Conservation (phyloP, 2,113 vertebrate genomes). For the Ceratotherium simum region DNA sequence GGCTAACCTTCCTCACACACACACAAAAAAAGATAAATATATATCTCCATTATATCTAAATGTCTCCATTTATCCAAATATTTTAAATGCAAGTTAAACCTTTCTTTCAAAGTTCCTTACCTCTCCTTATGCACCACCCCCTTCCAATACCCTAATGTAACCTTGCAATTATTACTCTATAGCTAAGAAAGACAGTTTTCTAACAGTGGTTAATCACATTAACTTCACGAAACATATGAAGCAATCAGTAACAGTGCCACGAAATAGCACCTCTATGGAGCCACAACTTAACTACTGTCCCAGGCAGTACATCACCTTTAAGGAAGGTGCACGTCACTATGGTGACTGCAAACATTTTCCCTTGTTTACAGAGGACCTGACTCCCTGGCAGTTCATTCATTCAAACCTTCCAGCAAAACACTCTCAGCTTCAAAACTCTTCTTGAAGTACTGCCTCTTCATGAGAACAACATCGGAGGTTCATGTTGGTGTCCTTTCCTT, state of each 20-base stretch:
- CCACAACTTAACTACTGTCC: background rate
- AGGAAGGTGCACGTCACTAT: background rate
- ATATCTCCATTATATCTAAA: background rate
- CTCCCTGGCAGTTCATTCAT: background rate
- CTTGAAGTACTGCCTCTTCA: background rate
- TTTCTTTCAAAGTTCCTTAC: background rate
- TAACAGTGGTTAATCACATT: background rate
- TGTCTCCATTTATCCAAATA: slow-evolving; percentile 2
- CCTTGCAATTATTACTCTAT: background rate
- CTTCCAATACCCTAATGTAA: background rate
- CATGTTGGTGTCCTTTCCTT: background rate
- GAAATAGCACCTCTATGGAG: background rate
- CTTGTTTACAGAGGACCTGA: background rate
- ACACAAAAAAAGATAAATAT: background rate
- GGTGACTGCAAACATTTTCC: background rate
- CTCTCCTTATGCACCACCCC: background rate
- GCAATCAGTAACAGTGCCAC: background rate
- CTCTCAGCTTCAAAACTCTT: background rate
- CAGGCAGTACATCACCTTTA: background rate
- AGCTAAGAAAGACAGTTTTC: background rate
- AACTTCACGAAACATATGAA: background rate
- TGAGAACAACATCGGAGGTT: background rate
- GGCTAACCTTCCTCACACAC: too few relatives aligned
- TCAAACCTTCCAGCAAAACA: background rate
- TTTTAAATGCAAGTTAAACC: slow-evolving; percentile 45